Base-by-base conservation (phyloP, 2,888 invertebrate genomes). In the Rhorus exstirpatorius region DNA sequence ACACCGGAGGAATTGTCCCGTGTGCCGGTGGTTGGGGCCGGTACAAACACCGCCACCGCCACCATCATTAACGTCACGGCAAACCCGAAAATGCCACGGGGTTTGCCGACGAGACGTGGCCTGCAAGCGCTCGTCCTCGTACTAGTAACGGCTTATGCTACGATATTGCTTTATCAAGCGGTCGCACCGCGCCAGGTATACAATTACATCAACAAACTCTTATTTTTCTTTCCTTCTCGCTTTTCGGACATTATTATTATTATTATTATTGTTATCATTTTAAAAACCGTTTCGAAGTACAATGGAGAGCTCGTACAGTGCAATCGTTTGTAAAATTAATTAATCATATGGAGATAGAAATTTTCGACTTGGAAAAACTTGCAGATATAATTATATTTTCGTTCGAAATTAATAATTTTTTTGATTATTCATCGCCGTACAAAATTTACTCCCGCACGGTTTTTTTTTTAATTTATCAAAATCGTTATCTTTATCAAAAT, bases 81-180 rank as follows among this genome's bases (percentile, higher is more conserved):
- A 94, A 92, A 94, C 94, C 91, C 93, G 93, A 89, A 93, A 93
- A 92, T 94, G 94, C 90, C 92, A 93, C 89, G 93, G 93, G 90
- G 87, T 77, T 84, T 92, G 88, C 90, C 91, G 84, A 91, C 89
- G 83, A 91, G 92, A 89, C 90, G 93, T 81, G 91, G 91, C 87
- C 91, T 94, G 35, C 93, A 93, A 90, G 93, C 93, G 79, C 89
- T 93, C 86, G 93, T 92, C 74, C 91, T 94, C 88, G 90, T 93
- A 84, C 93, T 95, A 86, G 93, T 94, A 85, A 93, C 95, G 87
- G 95, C 94, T 84, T 95, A 95, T 89, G 95, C 95, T 89, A 95
- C 95, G 86, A 93, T 95, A 85, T 93, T 95, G 85, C 94, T 95
- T 87, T 95, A 95, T 90, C 95, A 95, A 93, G 94, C 94, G 86